A percentile compares a stretch with the other conserved stretches of the same genome.
phyloP scores from a whole-genome alignment of 2,797 vertebrate genomes.

The Meriones psammophilus region DNA sequence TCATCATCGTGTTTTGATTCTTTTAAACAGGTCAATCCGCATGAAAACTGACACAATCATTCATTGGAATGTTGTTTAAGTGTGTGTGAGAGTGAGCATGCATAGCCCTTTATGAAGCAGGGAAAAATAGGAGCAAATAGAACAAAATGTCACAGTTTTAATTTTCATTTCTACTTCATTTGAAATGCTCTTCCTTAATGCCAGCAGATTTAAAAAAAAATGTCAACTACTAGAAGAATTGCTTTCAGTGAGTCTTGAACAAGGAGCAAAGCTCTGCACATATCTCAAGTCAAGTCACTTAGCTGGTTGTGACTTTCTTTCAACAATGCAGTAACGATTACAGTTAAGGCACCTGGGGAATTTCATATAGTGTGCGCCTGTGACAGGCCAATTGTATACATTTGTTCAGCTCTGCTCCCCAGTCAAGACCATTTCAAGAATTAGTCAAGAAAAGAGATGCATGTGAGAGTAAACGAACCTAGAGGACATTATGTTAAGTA shows the following conservation, averaged over 20 bases:
- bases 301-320: slow-evolving; percentile 2
- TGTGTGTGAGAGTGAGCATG: background rate
- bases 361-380: background rate
- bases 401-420: background rate
- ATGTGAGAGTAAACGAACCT: background rate
- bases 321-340: background rate
- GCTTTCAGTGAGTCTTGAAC: slow-evolving; percentile 46
- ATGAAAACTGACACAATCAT: slow-evolving; percentile 36
- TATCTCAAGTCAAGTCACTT: slow-evolving; percentile 40
- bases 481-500: background rate
- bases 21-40: slow-evolving; percentile 28
- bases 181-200: slow-evolving; percentile 24
- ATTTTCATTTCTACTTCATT: slow-evolving; percentile 64
- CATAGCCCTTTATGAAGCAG: background rate
- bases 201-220: slow-evolving; percentile 14
- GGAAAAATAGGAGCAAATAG: slow-evolving; percentile 32
- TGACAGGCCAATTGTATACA: background rate
- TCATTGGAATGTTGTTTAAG: background rate
- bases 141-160: slow-evolving; percentile 57
- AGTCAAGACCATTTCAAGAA: slow-evolving; percentile 4
- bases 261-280: slow-evolving; percentile 39
- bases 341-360: background rate
- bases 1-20: background rate
- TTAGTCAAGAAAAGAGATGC: background rate
- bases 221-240: slow-evolving; percentile 24